Conservation (phyloP, 2,113 vertebrate genomes). For the Thalassarche chlororhynchos region DNA sequence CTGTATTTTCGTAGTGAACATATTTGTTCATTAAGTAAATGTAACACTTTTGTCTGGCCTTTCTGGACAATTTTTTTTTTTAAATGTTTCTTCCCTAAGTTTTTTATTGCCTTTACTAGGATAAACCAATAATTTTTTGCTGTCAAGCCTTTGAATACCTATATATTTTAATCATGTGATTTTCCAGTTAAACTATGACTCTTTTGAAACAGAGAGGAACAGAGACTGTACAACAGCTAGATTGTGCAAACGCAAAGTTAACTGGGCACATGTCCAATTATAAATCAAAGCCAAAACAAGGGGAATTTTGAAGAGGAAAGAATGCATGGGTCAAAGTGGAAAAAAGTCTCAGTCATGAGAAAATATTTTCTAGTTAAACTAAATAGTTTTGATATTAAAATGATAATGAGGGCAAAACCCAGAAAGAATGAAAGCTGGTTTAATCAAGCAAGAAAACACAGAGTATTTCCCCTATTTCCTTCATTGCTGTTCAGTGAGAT, state of each 20-base stretch:
- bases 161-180: conserved; percentile 15
- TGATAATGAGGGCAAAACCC: conserved; percentile 46
- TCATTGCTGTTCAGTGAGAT: background rate
- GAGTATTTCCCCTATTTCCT: background rate
- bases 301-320: conserved; percentile 70
- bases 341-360: conserved; percentile 45
- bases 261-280: conserved; percentile 38
- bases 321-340: conserved; percentile 61
- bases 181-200: conserved; percentile 47
- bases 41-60: background rate
- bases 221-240: conserved; percentile 1
- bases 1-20: background rate
- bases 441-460: background rate
- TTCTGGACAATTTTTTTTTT: background rate
- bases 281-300: conserved; percentile 59
- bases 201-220: conserved; percentile 50
- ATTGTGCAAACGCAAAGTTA: conserved; percentile 33
- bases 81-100: background rate
- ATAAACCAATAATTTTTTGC: background rate
- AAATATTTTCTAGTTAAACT: conserved; percentile 57
- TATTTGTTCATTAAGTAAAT: background rate
- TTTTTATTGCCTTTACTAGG: background rate
- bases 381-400: conserved; percentile 61
- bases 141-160: conserved; percentile 6
- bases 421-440: conserved; percentile 26